These are phyloP conservation scores for Dynastes grantii DNA, from an alignment of 2,888 invertebrate species.

Conservation along the genomic window DNA sequence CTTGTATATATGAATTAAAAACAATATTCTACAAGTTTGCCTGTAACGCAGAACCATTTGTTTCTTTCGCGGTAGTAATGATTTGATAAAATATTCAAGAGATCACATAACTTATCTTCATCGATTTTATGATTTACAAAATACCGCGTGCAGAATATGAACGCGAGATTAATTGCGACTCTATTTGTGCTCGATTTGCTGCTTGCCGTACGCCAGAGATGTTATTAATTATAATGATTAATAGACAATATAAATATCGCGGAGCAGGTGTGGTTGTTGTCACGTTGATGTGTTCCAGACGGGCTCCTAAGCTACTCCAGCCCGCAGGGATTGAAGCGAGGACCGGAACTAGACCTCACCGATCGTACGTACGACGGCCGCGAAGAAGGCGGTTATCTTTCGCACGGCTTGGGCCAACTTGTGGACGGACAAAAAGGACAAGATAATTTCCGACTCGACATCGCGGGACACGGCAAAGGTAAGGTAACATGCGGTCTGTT, in stretches of 20 bases:
- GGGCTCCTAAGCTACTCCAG: constrained; percentile 86
- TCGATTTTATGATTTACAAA: constrained; percentile 32
- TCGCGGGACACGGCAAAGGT: constrained; percentile 80
- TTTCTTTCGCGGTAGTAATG: background rate
- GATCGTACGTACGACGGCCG: constrained; percentile 87
- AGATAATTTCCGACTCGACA: constrained; percentile 81
- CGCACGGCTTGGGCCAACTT: constrained; percentile 85
- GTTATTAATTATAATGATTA: constrained; percentile 57
- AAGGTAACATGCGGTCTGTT: constrained; percentile 59
- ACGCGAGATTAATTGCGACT: constrained; percentile 49
- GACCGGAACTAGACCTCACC: constrained; percentile 82
- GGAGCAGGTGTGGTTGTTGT: constrained; percentile 56
- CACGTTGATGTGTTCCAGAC: constrained; percentile 72
- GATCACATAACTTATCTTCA: constrained; percentile 31
- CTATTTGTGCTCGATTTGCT: constrained; percentile 49
- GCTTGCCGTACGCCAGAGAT: constrained; percentile 46
- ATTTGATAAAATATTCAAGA: constrained; percentile 22
- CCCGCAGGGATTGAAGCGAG: constrained; percentile 81
- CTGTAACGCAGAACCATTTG: too few relatives aligned
- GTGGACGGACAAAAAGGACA: constrained; percentile 83
- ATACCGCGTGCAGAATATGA: constrained; percentile 24
- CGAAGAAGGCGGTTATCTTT: constrained; percentile 76
- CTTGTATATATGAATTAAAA: background rate
- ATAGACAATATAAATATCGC: constrained; percentile 56
- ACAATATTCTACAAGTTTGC: background rate